Conservation (phyloP, 2,113 vertebrate genomes). For the Dascyllus trimaculatus region DNA sequence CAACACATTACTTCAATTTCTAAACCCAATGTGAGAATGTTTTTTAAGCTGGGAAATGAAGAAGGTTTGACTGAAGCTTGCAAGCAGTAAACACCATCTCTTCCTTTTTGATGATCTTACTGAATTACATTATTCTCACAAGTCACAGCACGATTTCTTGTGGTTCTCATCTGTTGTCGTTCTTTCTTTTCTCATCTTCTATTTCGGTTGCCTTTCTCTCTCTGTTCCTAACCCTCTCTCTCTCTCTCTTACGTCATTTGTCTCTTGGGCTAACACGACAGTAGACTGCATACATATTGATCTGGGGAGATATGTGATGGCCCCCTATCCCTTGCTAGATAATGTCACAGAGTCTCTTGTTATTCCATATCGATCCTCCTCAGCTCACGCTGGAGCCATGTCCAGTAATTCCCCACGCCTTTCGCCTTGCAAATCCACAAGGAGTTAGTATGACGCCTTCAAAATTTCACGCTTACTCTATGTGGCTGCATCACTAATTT, state of each 20-base stretch:
- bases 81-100: slow-evolving; percentile 27
- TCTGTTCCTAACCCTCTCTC: slow-evolving; percentile 32
- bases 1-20: background rate
- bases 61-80: slow-evolving; percentile 10
- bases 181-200: slow-evolving; percentile 16
- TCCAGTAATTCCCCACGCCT: slow-evolving; percentile 70
- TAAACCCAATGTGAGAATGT: background rate
- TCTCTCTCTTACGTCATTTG: slow-evolving; percentile 53
- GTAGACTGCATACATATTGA: slow-evolving; percentile 74
- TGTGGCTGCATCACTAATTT: slow-evolving; percentile 13
- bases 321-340: slow-evolving; percentile 69
- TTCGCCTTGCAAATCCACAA: slow-evolving; percentile 61
- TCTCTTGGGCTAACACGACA: slow-evolving; percentile 60
- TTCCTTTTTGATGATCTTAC: slow-evolving; percentile 25
- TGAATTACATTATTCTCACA: slow-evolving; percentile 52
- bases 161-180: slow-evolving; percentile 1
- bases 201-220: slow-evolving; percentile 38
- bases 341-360: slow-evolving; percentile 78
- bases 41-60: slow-evolving; percentile 24
- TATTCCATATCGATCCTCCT: slow-evolving; percentile 73
- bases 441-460: slow-evolving; percentile 40
- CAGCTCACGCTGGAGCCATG: slow-evolving; percentile 53
- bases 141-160: slow-evolving; percentile 36
- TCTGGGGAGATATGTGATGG: slow-evolving; percentile 67
- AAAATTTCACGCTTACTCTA: slow-evolving; percentile 50